Conservation (phyloP, 2,113 vertebrate species). For the Gasterosteus nipponicus region DNA sequence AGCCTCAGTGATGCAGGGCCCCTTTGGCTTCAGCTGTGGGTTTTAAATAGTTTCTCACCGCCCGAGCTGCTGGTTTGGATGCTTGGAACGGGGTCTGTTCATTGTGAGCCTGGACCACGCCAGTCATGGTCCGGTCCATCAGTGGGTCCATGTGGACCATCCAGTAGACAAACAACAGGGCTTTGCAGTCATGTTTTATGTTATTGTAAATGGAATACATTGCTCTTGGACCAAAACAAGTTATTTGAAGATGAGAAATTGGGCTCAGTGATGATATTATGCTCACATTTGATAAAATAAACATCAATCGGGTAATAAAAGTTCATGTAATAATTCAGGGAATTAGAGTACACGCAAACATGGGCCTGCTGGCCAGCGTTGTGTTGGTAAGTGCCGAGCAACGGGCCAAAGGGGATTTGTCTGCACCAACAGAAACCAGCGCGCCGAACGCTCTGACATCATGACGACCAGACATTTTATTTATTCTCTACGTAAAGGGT, state of each 20-base stretch:
- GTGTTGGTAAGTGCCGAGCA: conserved; percentile 34
- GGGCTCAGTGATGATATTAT: not conserved
- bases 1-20: conserved; percentile 37
- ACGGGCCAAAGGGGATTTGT: conserved; percentile 45
- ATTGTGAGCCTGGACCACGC: conserved; percentile 39
- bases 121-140: conserved; percentile 46
- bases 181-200: not conserved
- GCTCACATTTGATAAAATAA: not conserved
- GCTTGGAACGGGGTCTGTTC: conserved; percentile 34
- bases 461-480: not conserved
- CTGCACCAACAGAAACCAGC: conserved; percentile 34
- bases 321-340: not conserved
- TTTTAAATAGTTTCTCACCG: conserved; percentile 6
- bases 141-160: conserved; percentile 44
- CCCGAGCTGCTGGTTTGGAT: conserved; percentile 25
- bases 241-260: not conserved
- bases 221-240: not conserved
- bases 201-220: not conserved
- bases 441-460: conserved; percentile 9
- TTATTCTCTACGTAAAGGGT: not conserved
- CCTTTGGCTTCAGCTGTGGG: not conserved
- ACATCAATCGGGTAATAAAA: not conserved
- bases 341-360: conserved; percentile 6
- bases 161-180: conserved; percentile 11
- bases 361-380: conserved; percentile 17